Evolutionary conservation across 2,888 invertebrate species (phyloP).

Genomic region (Agrochola macilenta): DNA sequence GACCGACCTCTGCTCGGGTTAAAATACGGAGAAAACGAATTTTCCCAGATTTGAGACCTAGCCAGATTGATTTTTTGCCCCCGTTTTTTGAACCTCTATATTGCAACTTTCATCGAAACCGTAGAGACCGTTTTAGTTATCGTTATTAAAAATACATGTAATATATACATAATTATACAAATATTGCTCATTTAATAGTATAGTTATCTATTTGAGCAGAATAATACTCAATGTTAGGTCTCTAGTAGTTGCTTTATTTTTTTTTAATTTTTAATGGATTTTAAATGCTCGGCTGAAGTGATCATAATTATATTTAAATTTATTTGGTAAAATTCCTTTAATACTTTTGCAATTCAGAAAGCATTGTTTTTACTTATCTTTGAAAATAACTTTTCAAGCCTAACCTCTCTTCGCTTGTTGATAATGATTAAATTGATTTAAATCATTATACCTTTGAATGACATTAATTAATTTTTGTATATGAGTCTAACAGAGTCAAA

Average conservation of each 20-base stretch:
- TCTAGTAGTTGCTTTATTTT: too few species aligned
- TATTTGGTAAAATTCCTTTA: not conserved
- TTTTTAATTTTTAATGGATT: not conserved
- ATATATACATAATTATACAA: too few species aligned
- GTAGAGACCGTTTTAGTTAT: too few species aligned
- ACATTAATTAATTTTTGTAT: not conserved
- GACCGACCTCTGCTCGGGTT: too few species aligned
- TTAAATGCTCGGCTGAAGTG: not conserved
- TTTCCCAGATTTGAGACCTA: too few species aligned
- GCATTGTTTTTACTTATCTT: not conserved
- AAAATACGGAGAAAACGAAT: too few species aligned
- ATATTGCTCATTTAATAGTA: too few species aligned
- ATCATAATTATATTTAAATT: not conserved
- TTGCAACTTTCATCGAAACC: too few species aligned
- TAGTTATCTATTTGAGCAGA: too few species aligned
- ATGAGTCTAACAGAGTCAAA: not conserved
- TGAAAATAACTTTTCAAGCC: not conserved
- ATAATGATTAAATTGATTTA: not conserved
- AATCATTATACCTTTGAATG: not conserved
- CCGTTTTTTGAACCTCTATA: too few species aligned
- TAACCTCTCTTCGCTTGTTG: not conserved
- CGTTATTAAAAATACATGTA: too few species aligned
- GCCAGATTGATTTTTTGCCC: too few species aligned
- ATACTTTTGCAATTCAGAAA: not conserved
- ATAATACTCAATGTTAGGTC: not conserved